Evolutionary conservation across 2,888 invertebrate species (phyloP), one percentile per base, ranked within the genome.

Genomic region (Bimastos eiseni): DNA sequence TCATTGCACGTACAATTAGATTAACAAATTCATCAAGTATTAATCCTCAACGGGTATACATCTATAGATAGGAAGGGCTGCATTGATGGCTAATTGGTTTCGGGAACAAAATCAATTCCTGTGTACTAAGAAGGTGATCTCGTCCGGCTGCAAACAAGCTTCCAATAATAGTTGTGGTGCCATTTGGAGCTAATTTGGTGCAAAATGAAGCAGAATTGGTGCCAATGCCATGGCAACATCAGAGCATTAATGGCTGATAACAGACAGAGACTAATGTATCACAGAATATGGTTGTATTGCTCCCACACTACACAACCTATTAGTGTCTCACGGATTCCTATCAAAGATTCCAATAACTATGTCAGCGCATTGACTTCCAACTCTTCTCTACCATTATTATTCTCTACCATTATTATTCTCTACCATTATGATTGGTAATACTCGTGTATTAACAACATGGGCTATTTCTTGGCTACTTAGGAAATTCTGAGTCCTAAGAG

Each of bases 141-240:
- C 70, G n/a, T 70, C 70, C 13, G 1, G 70, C 13, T 11, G 70
- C n/a, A 30, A 70, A n/a, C 70, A 70, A 70, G 70, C 70, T 70
- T 70, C 70, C 70, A 70, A 49, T 70, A 8, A 17, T 13, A n/a
- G n/a, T n/a, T 8, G 70, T 70, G 70, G 5, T n/a, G n/a, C 70
- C 70, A n/a, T 70, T 70, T n/a, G 8, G 70, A 30, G n/a, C 70
- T 70, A n/a, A 30, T n/a, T n/a, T 70, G 30, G n/a, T 30, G 30
- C n/a, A n/a, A n/a, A 70, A 70, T n/a, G 70, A 70, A 70, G 70
- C 70, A n/a, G 70, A 70, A 70, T 70, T 70, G 30, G 70, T 70
- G 70, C 70, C 70, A n/a, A n/a, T n/a, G 70, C 70, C 70, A n/a
- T 49, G 49, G 70, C n/a, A 70, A 70, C 49, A 70, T n/a, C 70